Evolutionary conservation across 2,888 invertebrate species (phyloP).

Genomic region (Toxonevra muliebris): DNA sequence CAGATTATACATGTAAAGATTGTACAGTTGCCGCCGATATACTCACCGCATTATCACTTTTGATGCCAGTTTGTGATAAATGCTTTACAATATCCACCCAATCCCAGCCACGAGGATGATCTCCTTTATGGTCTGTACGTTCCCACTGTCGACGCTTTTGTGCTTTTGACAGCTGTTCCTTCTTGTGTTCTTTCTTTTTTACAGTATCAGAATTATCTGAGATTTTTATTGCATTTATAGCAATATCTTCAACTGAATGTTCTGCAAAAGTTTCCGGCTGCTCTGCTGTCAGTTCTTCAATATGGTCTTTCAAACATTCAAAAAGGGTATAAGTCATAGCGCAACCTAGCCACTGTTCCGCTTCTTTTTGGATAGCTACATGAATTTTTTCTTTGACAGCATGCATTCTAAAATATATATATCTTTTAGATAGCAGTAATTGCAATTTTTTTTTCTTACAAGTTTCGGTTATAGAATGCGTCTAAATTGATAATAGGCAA

Average conservation of each 20-base stretch:
- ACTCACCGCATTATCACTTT: conserved; percentile 48
- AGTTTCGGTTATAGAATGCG: conserved; percentile 90
- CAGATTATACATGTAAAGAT: too few relatives aligned
- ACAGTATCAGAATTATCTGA: conserved; percentile 58
- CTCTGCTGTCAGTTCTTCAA: conserved; percentile 73
- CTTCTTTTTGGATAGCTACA: conserved; percentile 73
- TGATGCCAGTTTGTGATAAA: conserved; percentile 78
- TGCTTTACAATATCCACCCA: conserved; percentile 98
- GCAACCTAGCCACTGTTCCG: conserved; percentile 84
- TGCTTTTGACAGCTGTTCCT: conserved; percentile 88
- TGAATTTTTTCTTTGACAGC: conserved; percentile 77
- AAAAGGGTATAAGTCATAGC: conserved; percentile 96
- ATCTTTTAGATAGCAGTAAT: not conserved
- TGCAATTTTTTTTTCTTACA: conserved; percentile 72
- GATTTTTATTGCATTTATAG: conserved; percentile 57
- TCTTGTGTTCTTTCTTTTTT: conserved; percentile 73
- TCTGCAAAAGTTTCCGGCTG: conserved; percentile 70
- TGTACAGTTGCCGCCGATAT: not conserved
- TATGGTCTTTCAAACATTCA: conserved; percentile 88
- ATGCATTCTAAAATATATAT: conserved; percentile 68
- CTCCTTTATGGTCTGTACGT: conserved; percentile 82
- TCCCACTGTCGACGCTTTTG: conserved; percentile 92
- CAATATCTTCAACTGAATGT: conserved; percentile 46
- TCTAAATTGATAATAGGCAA: conserved; percentile 85
- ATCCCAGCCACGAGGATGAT: conserved; percentile 88